phyloP scores from a whole-genome alignment of 2,888 invertebrate species.

The Dusona sp. region DNA sequence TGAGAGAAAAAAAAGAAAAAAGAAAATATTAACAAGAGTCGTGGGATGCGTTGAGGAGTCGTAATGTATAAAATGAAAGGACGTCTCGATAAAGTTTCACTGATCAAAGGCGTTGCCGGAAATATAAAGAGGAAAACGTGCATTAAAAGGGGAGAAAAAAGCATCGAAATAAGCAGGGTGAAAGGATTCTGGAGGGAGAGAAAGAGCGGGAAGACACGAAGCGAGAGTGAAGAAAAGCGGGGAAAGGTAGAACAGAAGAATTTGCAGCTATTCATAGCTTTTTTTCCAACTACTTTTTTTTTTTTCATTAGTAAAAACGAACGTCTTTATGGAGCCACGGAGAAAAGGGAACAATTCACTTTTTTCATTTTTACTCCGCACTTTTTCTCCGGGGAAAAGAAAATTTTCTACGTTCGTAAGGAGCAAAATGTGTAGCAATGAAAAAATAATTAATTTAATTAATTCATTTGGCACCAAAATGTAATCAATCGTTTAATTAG shows the following conservation, averaged over 20 bases:
- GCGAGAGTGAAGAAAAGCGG: background rate
- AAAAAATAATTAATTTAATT: background rate
- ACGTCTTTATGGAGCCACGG: background rate
- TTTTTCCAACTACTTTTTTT: slow-evolving; percentile 10
- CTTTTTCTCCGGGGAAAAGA: background rate
- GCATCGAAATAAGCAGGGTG: background rate
- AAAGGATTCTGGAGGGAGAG: slow-evolving; percentile 61
- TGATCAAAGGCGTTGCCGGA: slow-evolving; percentile 42
- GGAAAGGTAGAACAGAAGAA: background rate
- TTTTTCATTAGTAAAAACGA: slow-evolving; percentile 21
- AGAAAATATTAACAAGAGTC: slow-evolving; percentile 15
- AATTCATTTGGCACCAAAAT: background rate
- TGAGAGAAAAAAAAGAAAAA: background rate
- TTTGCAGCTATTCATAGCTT: background rate
- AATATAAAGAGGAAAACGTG: background rate
- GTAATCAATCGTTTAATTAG: no score
- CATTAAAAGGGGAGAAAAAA: slow-evolving; percentile 6
- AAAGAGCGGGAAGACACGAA: slow-evolving; percentile 62
- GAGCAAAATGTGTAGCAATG: background rate
- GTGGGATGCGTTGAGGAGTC: slow-evolving; percentile 35
- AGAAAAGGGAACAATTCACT: background rate
- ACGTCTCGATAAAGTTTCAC: slow-evolving; percentile 24
- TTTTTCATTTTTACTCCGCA: background rate
- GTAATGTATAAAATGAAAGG: slow-evolving; percentile 34
- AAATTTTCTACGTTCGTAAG: background rate